phyloP scores from a whole-genome alignment of 1,140 invertebrate genomes.

The Zaprionus tsacasi region DNA sequence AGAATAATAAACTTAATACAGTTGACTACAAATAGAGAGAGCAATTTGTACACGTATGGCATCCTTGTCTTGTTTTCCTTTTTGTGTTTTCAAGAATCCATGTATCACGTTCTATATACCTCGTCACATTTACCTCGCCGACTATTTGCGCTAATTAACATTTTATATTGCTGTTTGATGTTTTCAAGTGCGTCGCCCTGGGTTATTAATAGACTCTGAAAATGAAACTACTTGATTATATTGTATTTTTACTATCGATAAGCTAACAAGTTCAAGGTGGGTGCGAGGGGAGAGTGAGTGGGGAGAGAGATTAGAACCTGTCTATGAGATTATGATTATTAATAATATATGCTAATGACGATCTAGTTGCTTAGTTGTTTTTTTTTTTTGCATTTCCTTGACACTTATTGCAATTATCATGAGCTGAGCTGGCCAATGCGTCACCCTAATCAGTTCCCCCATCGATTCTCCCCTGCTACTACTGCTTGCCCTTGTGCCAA shows the following conservation, averaged over 20 bases:
- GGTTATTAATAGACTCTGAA: background rate
- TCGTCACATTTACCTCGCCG: too few species aligned
- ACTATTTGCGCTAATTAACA: background rate
- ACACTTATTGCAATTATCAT: constrained; percentile 3
- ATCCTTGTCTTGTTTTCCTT: too few species aligned
- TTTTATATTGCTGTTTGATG: background rate
- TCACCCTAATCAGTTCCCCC: background rate
- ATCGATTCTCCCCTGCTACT: background rate
- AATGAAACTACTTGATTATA: background rate
- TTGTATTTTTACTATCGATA: background rate
- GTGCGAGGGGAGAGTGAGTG: background rate
- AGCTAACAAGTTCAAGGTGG: background rate
- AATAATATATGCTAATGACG: background rate
- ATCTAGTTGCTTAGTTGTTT: background rate
- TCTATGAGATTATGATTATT: background rate
- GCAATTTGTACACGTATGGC: too few species aligned
- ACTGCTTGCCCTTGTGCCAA: constrained; percentile 26
- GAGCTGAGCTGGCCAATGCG: constrained; percentile 1
- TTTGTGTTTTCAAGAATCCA: too few species aligned
- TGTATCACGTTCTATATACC: too few species aligned
- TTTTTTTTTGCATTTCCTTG: background rate
- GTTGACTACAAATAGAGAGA: too few species aligned
- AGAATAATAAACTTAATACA: too few species aligned
- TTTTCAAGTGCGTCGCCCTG: background rate
- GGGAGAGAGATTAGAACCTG: background rate